Evolutionary conservation across 2,888 invertebrate genomes (phyloP), one percentile per base, ranked within the genome.

Genomic region (Nesidiocoris tenuis): DNA sequence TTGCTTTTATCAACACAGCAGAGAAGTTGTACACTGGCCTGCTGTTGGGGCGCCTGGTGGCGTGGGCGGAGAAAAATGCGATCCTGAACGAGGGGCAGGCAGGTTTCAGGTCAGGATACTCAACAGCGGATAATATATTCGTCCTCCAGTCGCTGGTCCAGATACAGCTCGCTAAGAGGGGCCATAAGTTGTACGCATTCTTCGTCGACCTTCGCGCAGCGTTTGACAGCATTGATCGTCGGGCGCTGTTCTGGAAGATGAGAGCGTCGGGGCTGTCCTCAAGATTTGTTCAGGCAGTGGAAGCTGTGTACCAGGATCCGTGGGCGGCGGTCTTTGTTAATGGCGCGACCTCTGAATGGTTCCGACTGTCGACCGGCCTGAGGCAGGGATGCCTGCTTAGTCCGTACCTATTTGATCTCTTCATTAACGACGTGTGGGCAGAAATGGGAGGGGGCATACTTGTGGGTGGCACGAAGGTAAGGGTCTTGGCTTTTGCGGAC

Each of bases 71-170:
- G n/a, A 54, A 63, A 5, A 54, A 68, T 5, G 65, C 57, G n/a
- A 76, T 77, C 17, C 21, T 79, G 17, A 76, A 25, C n/a, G 79
- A 79, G 67, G 75, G 61, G 19, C 77, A 80, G 57, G 79, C 71
- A 9, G 68, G 68, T 5, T 68, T 68, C 57, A 17, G 68, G 19
- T 12, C 9, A n/a, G 68, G 68, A 16, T 68, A 68, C 22, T 68
- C 68, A 17, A 68, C 68, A 19, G 68, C 55, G 12, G 68, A 68
- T 68, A 19, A 17, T 18, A 54, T 66, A 9, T 66, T 66, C 39
- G 68, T n/a, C 24, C 22, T 66, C 2, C 9, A 7, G n/a, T 19
- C 19, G 54, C 16, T 56, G n/a, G 57, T 19, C 19, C 12, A 68
- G 17, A 18, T 56, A 19, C 22, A 55, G 19, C 54, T 68, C 25